A percentile compares a stretch with the other conserved stretches of the same genome.
phyloP scores from a whole-genome alignment of 2,797 vertebrate species.

The Halcyon leucocephala region DNA sequence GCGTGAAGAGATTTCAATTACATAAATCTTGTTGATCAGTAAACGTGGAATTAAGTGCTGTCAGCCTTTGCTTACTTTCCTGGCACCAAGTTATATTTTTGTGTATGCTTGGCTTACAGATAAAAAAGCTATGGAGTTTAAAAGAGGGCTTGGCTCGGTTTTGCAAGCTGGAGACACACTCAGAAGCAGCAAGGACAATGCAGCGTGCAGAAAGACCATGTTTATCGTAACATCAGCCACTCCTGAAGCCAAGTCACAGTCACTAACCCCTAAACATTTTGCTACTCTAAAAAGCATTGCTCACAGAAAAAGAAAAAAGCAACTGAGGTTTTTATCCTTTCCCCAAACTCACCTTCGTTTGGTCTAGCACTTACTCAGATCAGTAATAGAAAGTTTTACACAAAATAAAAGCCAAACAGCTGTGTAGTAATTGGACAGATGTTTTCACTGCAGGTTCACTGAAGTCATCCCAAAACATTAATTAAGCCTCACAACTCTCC shows the following conservation, averaged over 20 bases:
- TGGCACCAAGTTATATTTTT: neutral
- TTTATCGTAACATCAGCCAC: neutral
- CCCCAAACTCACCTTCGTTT: neutral
- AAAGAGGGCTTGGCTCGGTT: neutral
- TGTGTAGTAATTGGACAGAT: neutral
- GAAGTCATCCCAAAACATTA: neutral
- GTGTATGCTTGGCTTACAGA: neutral
- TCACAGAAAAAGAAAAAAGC: neutral
- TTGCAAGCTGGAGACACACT: neutral
- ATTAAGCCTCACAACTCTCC: neutral
- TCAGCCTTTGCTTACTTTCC: neutral
- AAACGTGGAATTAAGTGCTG: conserved; percentile 17
- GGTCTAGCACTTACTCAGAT: neutral
- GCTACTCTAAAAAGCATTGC: neutral
- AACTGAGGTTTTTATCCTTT: neutral
- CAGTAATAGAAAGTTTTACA: neutral
- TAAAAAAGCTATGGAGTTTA: neutral
- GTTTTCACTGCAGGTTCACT: neutral
- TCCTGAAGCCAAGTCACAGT: neutral
- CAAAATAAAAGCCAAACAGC: neutral
- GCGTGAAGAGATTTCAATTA: neutral
- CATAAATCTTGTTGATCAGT: neutral
- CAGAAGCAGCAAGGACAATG: neutral
- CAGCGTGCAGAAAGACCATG: neutral
- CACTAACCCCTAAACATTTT: neutral